Evolutionary conservation across 2,888 invertebrate species (phyloP), one percentile per base, ranked within the genome.

Genomic region (Phortica magna): DNA sequence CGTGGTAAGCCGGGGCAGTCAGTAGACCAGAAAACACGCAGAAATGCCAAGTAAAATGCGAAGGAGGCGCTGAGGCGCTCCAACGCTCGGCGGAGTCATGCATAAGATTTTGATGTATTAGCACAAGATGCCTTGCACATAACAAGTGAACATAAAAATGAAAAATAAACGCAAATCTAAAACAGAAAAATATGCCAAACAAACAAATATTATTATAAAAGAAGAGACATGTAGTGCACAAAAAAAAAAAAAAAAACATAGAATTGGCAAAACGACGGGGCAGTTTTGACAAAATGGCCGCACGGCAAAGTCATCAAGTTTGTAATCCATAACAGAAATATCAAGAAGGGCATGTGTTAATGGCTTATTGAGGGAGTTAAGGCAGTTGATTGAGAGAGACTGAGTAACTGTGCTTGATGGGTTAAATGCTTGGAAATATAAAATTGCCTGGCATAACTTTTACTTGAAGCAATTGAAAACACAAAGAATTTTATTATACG

Each of bases 141-240:
- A 71, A 71, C 70, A 71, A 71, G 70, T 31, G 53, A 48, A 71
- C 70, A 71, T 71, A 7, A 55, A 71, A 71, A 71, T 71, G 55
- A 71, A 71, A 71, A 71, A 71, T 71, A 71, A 71, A 71, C 53
- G 70, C 55, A 71, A 71, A 71, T 68, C 42, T 43, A 68, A 68
- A 68, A 68, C 68, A 68, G 43, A 41, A 68, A 61, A 68, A 43
- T 68, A 68, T 43, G 14, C 68, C 7, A 48, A 55, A 48, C 22
- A 53, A 43, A 70, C 39, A 53, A 41, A 14, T 19, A 70, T 41
- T 19, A 53, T 22, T 22, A 6, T 22, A 31, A 17, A 14, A 14
- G n/a, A 43, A 43, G 53, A 70, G 12, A 31, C 2, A 19, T 1
- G 19, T 7, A 65, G 12, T n/a, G 41, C 65, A 65, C 12, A 39